Evolutionary conservation across 64 coral and sea anemone species (phyloP).

Genomic region (Porites australiensis): DNA sequence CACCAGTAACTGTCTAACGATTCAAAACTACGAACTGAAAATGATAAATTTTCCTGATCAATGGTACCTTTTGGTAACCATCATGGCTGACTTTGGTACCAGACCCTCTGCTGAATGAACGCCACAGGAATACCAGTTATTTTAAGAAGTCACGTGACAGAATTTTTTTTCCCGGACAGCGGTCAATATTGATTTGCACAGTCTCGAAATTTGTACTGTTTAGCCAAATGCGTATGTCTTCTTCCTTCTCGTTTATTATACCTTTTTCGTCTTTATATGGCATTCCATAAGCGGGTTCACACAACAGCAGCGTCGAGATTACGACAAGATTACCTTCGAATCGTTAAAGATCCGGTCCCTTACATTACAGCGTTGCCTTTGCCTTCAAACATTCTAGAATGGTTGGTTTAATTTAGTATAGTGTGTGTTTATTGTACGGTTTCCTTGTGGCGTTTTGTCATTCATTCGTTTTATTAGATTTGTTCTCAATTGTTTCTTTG

Average conservation of each 20-base stretch:
- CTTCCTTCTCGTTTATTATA: not conserved
- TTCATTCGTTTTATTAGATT: not conserved
- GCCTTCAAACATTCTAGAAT: slow-evolving; percentile 97
- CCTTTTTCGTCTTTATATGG: slow-evolving; percentile 75
- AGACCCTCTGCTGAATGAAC: not conserved
- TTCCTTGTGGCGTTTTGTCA: not conserved
- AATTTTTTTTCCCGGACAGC: too few species aligned
- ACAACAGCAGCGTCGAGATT: slow-evolving; percentile 95
- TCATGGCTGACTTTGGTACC: slow-evolving; percentile 8
- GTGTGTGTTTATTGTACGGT: not conserved
- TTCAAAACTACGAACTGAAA: not conserved
- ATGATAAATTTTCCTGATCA: not conserved
- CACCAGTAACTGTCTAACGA: not conserved
- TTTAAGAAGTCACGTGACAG: too few species aligned
- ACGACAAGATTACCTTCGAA: slow-evolving; percentile 96
- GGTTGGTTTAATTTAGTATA: slow-evolving; percentile 25
- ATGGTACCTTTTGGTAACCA: not conserved
- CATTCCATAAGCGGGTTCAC: slow-evolving; percentile 84
- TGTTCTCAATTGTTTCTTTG: not conserved
- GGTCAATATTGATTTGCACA: too few species aligned
- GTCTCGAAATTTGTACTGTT: too few species aligned
- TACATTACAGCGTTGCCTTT: slow-evolving; percentile 97
- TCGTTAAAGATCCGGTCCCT: slow-evolving; percentile 90
- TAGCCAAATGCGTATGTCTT: not conserved
- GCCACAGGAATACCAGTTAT: not conserved